Evolutionary conservation across 2,888 invertebrate genomes (phyloP).

Genomic region (Drosophila limbata): DNA sequence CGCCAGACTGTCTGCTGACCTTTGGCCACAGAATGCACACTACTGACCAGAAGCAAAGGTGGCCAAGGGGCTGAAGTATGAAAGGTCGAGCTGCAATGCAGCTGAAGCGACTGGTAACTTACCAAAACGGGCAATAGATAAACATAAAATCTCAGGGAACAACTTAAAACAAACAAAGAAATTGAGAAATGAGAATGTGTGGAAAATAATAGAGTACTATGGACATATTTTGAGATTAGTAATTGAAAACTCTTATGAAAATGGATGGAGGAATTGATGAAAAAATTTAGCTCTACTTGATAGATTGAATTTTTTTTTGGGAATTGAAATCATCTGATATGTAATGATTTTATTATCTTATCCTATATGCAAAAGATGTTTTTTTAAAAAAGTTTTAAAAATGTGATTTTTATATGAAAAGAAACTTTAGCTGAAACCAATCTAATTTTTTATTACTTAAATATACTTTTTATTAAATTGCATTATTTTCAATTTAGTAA

Average conservation of each 20-base stretch:
- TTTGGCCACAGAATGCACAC: conserved; percentile 54
- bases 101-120: conserved; percentile 9
- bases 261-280: neutral
- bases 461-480: too few relatives aligned
- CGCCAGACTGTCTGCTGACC: conserved; percentile 78
- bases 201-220: neutral
- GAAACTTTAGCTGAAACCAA: too few relatives aligned
- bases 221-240: neutral
- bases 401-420: neutral
- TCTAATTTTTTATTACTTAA: too few relatives aligned
- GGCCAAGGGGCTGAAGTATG: neutral
- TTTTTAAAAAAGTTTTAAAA: too few relatives aligned
- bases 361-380: too few relatives aligned
- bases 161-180: neutral
- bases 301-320: neutral
- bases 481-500: too few relatives aligned
- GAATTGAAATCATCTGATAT: neutral
- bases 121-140: neutral
- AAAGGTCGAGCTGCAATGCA: conserved; percentile 25
- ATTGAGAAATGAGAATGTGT: conserved; percentile 1
- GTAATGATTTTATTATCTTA: neutral
- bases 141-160: neutral
- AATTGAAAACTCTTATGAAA: neutral
- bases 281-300: neutral
- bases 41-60: neutral